Percentiles rank a stretch among this genome's conserved stretches.
Evolutionary conservation across 64 coral and sea anemone species (phyloP).

Genomic region (Pocillopora verrucosa): DNA sequence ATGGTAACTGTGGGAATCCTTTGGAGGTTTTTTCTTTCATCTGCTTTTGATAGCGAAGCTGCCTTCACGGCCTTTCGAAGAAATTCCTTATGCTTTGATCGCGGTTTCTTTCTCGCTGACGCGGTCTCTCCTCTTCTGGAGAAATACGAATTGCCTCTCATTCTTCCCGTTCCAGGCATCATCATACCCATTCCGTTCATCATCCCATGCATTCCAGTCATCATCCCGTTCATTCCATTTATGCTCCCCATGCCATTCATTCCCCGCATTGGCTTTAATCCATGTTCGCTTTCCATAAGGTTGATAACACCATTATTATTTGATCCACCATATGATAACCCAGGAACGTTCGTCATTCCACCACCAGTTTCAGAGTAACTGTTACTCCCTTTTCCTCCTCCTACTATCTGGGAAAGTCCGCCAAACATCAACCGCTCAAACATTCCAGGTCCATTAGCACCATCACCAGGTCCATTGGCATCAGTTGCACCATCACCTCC

Average conservation of each 20-base stretch:
- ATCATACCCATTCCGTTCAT: slow-evolving; percentile 23
- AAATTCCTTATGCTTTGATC: neutral
- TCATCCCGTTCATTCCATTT: neutral
- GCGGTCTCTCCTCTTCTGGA: slow-evolving; percentile 16
- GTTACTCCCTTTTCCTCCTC: slow-evolving; percentile 5
- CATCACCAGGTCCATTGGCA: neutral
- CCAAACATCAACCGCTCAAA: slow-evolving; percentile 44
- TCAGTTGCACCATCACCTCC: neutral
- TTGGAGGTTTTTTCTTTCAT: neutral
- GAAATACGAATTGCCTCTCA: slow-evolving; percentile 13
- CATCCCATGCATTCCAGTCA: slow-evolving; percentile 15
- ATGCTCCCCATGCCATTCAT: slow-evolving; percentile 13
- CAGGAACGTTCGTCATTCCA: slow-evolving; percentile 25
- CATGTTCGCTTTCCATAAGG: slow-evolving; percentile 44
- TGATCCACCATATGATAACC: slow-evolving; percentile 14
- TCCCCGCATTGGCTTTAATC: slow-evolving; percentile 29
- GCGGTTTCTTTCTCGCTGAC: neutral
- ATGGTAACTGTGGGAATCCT: neutral
- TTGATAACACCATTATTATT: slow-evolving; percentile 20
- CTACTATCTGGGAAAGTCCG: slow-evolving; percentile 6
- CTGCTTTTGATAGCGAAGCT: neutral
- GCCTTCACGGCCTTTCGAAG: neutral
- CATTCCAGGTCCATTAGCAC: neutral
- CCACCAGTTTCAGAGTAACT: slow-evolving; percentile 25
- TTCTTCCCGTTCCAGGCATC: slow-evolving; percentile 11